Conservation (phyloP, 2,888 invertebrate species). For the Strigamia transsilvanica region DNA sequence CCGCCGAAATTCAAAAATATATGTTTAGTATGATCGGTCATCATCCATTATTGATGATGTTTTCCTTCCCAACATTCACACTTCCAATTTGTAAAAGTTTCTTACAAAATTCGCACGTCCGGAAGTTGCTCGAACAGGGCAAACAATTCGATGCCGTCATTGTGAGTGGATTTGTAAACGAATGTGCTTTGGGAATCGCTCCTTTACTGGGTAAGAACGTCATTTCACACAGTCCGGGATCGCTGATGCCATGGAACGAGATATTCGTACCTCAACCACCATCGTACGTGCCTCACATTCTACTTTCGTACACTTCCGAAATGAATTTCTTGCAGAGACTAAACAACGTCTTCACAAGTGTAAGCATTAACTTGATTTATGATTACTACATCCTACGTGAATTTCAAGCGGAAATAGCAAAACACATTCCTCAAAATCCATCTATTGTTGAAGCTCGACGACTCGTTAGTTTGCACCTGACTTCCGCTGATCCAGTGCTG, state of each 20-base stretch:
- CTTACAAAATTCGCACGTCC: background rate
- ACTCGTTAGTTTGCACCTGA: background rate
- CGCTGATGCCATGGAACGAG: background rate
- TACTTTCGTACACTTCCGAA: background rate
- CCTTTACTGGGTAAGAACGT: background rate
- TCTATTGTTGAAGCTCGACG: background rate
- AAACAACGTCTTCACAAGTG: background rate
- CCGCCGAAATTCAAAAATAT: background rate
- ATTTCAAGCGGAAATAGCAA: background rate
- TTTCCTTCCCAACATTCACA: background rate
- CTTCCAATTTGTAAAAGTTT: background rate
- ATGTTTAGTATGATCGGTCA: background rate
- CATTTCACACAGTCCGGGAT: background rate
- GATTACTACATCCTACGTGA: background rate
- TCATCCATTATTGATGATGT: background rate
- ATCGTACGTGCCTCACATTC: background rate
- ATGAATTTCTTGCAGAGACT: background rate
- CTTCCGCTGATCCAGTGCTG: background rate
- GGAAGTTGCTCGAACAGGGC: background rate
- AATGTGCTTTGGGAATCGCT: conserved; percentile 19
- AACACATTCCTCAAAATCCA: background rate
- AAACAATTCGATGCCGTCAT: conserved; percentile 23
- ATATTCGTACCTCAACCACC: conserved; percentile 1
- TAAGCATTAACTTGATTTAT: background rate
- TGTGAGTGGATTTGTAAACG: conserved; percentile 17